Base-by-base conservation (phyloP, 30 jellyfish, hydroid and myxozoan genomes). In the Rhopilema esculentum region DNA sequence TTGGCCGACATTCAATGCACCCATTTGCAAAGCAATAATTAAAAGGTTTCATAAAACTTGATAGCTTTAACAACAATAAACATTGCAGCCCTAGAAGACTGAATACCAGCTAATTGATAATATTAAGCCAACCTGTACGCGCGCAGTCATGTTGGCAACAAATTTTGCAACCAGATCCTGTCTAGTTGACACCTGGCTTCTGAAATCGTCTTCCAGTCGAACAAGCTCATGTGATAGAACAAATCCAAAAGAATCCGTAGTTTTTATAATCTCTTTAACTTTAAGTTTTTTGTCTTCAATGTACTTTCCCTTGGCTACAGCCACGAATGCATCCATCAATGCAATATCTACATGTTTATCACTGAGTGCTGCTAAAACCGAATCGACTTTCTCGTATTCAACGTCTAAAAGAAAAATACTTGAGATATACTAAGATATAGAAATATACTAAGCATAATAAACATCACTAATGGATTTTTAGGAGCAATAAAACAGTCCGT, bases 281-380 rank as follows among this genome's bases (percentile, higher is more conserved):
- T 51, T 57, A 23, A 83, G 70, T 15, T 19, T 17, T 16, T 48
- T 50, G 26, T 52, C 66, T 16, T 30, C 20, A 4, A 83, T 69
- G 23, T 24, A 26, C n/a, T 66, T 67, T 1, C 21, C 63, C 30
- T 50, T 33, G 9, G 79, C 70, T 21, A 77, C 92, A 29, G 80
- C 86, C 29, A 57, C 86, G 23, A 83, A 72, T 30, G 92, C 92
- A 50, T 83, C 92, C 40, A 83, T 22, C 20, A 83, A 78, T 15
- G 85, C 83, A 1, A 83, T 53, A 28, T 83, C 82, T 7, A 63
- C 86, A 4, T n/a, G 22, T 27, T 70, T 51, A 4, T 50, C 32
- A 20, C 69, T 65, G 53, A 83, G 32, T 6, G 79, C 86, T 6
- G 26, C 77, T 19, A 83, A 86, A 66, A 83, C 92, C 4, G 78